Evolutionary conservation across 2,888 invertebrate genomes (phyloP), one percentile per base, ranked within the genome.

Genomic region (Camponotus fellah): DNA sequence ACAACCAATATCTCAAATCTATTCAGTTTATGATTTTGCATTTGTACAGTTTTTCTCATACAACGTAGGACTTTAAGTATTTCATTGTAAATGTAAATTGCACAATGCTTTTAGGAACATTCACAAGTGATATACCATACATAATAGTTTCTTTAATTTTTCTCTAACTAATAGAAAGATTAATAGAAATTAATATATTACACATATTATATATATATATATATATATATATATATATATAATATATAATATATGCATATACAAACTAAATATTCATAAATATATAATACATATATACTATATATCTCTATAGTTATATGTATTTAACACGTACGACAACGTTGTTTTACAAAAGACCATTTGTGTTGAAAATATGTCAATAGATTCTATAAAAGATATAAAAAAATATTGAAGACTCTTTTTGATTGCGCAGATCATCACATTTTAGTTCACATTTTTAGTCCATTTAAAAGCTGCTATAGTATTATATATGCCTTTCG

Each of bases 391-490:
- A 72, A 79, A 79, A 80, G 58, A 71, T 83, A 74, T 69, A 86
- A 87, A 87, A 75, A 75, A 85, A 76, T 83, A 86, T 66, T 62
- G 32, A 46, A 62, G 17, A 83, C 0, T 69, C 49, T 62, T 32
- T 76, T 62, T 17, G 32, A 40, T 56, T 76, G n/a, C 3, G n/a
- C n/a, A 53, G 32, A 43, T 12, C 68, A 68, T 14, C 65, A 49
- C 12, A 1, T 37, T 60, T 92, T 86, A 94, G 85, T 93, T 92
- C 72, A 90, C 86, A 64, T 92, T 93, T 90, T 91, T 92, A 32
- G 90, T 92, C 94, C 94, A 94, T 72, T 93, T 94, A 85, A 91
- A 94, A 85, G 89, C 87, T 84, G 94, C 91, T 82, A 95, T 77
- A 64, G 84, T 92, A 86, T 95, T 92, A 76, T 93, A 94, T 43